Evolutionary conservation across 2,113 vertebrate genomes (phyloP).

Genomic region (Euleptes europaea): DNA sequence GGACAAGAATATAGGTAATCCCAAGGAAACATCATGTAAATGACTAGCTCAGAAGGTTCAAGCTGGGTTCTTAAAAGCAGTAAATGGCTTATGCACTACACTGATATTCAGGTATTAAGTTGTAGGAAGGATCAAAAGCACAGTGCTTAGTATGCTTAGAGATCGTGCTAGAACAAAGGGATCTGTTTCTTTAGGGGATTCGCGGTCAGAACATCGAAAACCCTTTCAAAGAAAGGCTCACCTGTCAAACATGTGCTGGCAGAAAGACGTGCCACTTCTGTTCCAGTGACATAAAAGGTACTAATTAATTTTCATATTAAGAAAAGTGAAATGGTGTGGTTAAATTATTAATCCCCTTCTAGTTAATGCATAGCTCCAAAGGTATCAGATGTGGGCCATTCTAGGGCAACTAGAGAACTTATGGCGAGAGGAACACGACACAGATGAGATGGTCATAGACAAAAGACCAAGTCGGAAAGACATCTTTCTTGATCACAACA

Average conservation of each 20-base stretch:
- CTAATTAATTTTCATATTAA: slow-evolving; percentile 6
- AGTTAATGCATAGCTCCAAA: neutral
- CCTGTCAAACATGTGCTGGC: neutral
- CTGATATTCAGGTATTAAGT: slow-evolving; percentile 39
- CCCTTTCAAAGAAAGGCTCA: neutral
- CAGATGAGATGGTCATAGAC: neutral
- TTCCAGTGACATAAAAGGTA: neutral
- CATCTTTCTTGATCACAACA: neutral
- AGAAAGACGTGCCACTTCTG: neutral
- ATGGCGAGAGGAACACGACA: neutral
- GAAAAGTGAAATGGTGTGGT: neutral
- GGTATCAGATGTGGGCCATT: neutral
- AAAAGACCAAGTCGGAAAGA: neutral
- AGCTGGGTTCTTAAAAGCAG: slow-evolving; percentile 64
- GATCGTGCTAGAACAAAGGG: neutral
- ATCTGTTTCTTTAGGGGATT: neutral
- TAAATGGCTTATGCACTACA: slow-evolving; percentile 62
- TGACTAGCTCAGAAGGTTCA: slow-evolving; percentile 65
- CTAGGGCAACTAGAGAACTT: too few relatives aligned
- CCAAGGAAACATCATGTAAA: slow-evolving; percentile 78
- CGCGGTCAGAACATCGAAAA: slow-evolving; percentile 1
- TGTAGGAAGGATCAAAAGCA: slow-evolving; percentile 33
- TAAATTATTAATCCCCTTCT: slow-evolving; percentile 6
- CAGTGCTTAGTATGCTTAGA: neutral
- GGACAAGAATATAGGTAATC: slow-evolving; percentile 78